Conservation (phyloP, 2,113 vertebrate genomes). For the Zosterops pallidus region DNA sequence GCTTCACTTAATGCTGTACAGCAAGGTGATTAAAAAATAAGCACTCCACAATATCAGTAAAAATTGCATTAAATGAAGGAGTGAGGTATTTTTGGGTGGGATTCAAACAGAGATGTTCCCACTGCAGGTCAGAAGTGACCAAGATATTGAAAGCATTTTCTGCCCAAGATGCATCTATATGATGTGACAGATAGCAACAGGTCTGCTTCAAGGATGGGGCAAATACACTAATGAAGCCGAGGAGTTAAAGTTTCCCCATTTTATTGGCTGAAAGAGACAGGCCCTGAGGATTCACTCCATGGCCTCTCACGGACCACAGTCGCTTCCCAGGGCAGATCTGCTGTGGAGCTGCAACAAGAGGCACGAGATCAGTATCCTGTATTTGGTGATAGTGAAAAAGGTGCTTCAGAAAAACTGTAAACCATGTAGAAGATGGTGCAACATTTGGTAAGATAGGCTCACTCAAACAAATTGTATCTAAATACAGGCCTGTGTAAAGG, state of each 20-base stretch:
- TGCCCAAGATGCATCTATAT: background rate
- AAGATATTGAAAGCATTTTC: background rate
- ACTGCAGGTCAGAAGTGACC: background rate
- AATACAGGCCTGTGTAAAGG: background rate
- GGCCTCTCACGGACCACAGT: background rate
- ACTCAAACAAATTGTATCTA: background rate
- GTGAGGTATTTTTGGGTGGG: background rate
- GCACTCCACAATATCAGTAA: background rate
- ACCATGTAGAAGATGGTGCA: background rate
- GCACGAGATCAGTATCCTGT: background rate
- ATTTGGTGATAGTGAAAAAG: background rate
- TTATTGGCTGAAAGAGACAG: background rate
- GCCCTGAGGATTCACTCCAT: background rate
- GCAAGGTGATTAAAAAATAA: background rate
- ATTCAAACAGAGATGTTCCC: background rate
- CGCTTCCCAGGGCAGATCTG: background rate
- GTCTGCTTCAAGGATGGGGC: background rate
- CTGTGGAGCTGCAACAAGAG: background rate
- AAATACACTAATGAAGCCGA: fast-evolving
- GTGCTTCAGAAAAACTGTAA: background rate
- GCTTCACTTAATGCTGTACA: background rate
- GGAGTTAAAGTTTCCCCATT: background rate
- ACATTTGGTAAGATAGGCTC: background rate
- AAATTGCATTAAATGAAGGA: background rate
- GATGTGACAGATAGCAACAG: background rate